Evolutionary conservation across 2,888 invertebrate genomes (phyloP), one percentile per base, ranked within the genome.

Genomic region (Mechanitis messenoides): DNA sequence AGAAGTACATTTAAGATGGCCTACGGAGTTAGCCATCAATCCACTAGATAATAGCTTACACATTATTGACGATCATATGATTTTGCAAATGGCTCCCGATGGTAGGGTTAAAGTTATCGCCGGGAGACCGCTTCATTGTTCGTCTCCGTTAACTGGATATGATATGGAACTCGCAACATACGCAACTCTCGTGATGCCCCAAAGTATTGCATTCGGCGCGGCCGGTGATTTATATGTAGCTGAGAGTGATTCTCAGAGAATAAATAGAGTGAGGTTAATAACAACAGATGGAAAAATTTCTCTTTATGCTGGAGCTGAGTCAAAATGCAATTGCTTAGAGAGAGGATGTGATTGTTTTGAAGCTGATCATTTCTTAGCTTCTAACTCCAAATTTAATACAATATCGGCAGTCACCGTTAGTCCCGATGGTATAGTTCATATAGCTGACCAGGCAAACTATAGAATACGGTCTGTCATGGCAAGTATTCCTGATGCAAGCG

Each of bases 21-120:
- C 99, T 0, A 98, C 98, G 0, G 97, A 97, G 78, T 87, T 99
- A 20, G 94, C 98, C 0, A 96, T 98, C 45, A 98, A 97, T 82
- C 98, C 98, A 0, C 86, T 98, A 59, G 98, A 98, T 79, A 97
- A 98, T 80, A 95, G 97, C 0, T 88, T 99, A 38, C 97, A 98
- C 80, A 97, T 99, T 70, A 96, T 99, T 58, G 99, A 99, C 75
- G 97, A 97, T 77, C 98, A 98, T 77, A 97, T 98, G 95, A 96
- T 97, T 57, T 90, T 98, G 12, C 96, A 97, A 77, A 91, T 98
- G 87, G 97, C 98, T 1, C 94, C 95, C 0, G 97, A 98, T 81
- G 96, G 97, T 12, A 91, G 97, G 61, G 95, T 98, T 0, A 95
- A 97, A 72, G 96, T 98, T 0, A 95, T 98, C 20, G 98, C 98